Evolutionary conservation across 2,888 invertebrate species (phyloP), one percentile per base, ranked within the genome.

Genomic region (Caradrina kadenii): DNA sequence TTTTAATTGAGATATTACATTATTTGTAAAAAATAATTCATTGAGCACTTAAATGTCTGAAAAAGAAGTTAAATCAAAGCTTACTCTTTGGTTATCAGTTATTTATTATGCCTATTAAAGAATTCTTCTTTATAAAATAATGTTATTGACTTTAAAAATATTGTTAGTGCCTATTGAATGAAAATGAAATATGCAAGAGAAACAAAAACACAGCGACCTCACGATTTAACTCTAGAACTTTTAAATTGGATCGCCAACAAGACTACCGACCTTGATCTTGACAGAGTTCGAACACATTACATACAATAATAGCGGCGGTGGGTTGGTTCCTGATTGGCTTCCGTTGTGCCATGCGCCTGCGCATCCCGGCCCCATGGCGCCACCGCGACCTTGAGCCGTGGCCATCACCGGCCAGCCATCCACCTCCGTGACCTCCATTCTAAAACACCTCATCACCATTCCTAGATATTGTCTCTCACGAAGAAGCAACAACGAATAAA

Each of bases 371-470:
- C 92, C 91, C 92, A 83, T 13, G 90, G 87, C 88, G 82, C 80
- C 61, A 66, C 80, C 77, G 79, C 79, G 94, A 91, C 95, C 94
- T 86, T 94, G 93, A 93, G 90, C 88, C 90, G 87, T 86, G 87
- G 88, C 90, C 88, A 89, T 82, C 82, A 83, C 88, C 91, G 93
- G 91, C 92, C 92, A 93, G 90, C 93, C 92, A 89, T 90, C 93
- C 89, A 88, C 79, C 86, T 86, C 86, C 89, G 86, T 91, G 93
- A 93, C 93, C 94, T 91, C 89, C 89, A 90, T 88, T 85, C 84
- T 79, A 85, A 89, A 84, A 73, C 75, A 85, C 82, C 84, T 83
- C 83, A 86, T 79, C 83, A 74, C 82, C 79, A 87, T 85, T 87
- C 76, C 78, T 77, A 77, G 72, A 64, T 83, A 84, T 78, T 81